phyloP scores from a whole-genome alignment of 2,888 invertebrate genomes.

The Lithophane semibrunnea region DNA sequence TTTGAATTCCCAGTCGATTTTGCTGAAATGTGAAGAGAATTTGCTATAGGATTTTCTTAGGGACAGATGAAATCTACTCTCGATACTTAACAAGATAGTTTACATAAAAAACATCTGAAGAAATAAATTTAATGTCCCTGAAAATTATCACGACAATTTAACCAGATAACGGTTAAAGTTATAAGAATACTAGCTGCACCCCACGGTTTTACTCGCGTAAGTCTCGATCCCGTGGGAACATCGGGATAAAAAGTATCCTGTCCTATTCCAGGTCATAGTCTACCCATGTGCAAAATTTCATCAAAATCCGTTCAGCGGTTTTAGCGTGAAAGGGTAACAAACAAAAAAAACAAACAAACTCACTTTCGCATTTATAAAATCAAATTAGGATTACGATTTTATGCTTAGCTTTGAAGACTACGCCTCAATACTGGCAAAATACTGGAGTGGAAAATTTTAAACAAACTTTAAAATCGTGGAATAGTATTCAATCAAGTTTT shows the following conservation, averaged over 20 bases:
- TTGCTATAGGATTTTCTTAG: neutral
- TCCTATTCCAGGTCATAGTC: too few species aligned
- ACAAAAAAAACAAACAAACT: too few species aligned
- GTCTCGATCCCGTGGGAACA: too few species aligned
- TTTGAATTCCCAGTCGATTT: constrained; percentile 89
- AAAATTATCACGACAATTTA: neutral
- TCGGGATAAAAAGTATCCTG: too few species aligned
- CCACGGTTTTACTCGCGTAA: too few species aligned
- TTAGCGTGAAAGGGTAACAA: too few species aligned
- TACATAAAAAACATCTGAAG: neutral
- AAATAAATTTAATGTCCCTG: neutral
- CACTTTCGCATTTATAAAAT: too few species aligned
- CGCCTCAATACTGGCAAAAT: neutral
- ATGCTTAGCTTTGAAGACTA: neutral
- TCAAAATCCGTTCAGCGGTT: too few species aligned
- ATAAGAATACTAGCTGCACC: neutral
- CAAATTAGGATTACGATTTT: too few species aligned
- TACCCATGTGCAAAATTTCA: too few species aligned
- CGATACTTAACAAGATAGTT: too few species aligned
- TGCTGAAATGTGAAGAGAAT: constrained; percentile 73
- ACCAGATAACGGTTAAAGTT: neutral
- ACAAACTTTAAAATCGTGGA: neutral
- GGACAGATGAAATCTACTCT: neutral
- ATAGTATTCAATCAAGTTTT: neutral
- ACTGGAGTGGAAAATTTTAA: neutral